phyloP scores from a whole-genome alignment of 2,113 vertebrate genomes.

The Carollia perspicillata region DNA sequence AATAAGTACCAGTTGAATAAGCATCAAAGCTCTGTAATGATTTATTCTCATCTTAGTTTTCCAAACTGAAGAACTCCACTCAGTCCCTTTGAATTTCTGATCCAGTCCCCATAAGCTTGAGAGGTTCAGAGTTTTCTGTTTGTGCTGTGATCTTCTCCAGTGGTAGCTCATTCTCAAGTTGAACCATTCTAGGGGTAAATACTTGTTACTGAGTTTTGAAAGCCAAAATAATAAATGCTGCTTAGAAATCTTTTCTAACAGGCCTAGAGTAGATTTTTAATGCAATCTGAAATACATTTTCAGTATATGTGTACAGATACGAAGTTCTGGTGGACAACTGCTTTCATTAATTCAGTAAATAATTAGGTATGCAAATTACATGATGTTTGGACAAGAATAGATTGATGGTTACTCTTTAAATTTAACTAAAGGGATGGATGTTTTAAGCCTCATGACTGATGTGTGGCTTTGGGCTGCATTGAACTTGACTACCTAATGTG shows the following conservation, averaged over 20 bases:
- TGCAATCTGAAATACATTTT: neutral
- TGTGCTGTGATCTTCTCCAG: neutral
- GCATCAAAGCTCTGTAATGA: neutral
- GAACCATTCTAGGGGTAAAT: conserved; percentile 4
- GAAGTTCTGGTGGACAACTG: conserved; percentile 15
- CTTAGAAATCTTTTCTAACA: conserved; percentile 1
- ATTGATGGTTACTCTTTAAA: neutral
- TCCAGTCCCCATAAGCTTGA: neutral
- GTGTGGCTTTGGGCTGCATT: neutral
- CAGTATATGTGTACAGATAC: neutral
- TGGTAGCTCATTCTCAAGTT: conserved; percentile 18
- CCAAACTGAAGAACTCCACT: neutral
- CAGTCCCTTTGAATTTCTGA: neutral
- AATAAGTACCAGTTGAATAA: neutral
- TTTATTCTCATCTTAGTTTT: neutral
- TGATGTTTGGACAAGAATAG: neutral
- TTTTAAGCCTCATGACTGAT: neutral
- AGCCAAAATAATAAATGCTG: conserved; percentile 27
- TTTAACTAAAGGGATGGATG: neutral
- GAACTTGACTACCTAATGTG: neutral
- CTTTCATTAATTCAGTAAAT: conserved; percentile 1
- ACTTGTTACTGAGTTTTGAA: conserved; percentile 38
- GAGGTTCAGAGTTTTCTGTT: conserved; percentile 5
- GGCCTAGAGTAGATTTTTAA: conserved; percentile 2
- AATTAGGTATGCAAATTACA: neutral